Conservation (phyloP, 2,888 invertebrate species). For the Agrenia bidenticulata region DNA sequence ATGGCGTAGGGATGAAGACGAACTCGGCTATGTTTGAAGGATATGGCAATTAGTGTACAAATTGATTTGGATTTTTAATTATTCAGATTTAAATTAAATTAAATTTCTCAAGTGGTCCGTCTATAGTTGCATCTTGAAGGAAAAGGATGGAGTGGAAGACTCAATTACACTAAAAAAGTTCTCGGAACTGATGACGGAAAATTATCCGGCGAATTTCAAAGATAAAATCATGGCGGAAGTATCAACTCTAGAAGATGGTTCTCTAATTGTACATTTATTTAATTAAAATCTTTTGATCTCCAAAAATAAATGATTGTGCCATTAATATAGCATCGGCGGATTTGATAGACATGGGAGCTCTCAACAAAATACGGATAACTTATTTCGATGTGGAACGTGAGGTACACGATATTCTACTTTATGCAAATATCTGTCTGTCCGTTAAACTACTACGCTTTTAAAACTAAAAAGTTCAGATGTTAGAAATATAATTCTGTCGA, state of each 20-base stretch:
- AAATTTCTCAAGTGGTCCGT: constrained; percentile 36
- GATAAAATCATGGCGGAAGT: constrained; percentile 25
- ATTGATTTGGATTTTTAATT: no score
- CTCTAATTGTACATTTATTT: constrained; percentile 3
- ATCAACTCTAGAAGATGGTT: not conserved
- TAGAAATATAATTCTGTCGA: no score
- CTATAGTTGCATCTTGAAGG: constrained; percentile 34
- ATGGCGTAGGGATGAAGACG: no score
- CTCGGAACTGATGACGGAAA: constrained; percentile 27
- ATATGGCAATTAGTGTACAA: no score
- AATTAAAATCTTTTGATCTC: constrained; percentile 1
- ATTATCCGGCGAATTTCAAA: constrained; percentile 32
- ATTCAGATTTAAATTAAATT: no score
- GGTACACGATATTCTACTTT: constrained; percentile 12
- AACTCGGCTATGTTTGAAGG: no score
- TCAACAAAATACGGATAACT: constrained; percentile 34
- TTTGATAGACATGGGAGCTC: not conserved
- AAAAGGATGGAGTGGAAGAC: constrained; percentile 3
- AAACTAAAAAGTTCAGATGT: no score
- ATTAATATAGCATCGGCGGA: not conserved
- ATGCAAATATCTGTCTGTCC: not conserved
- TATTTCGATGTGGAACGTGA: constrained; percentile 39
- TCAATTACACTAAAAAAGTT: constrained; percentile 29
- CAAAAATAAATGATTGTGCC: no score
- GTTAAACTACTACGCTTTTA: not conserved